phyloP scores from a whole-genome alignment of 2,888 invertebrate species.

The Pseudanteris insignis region DNA sequence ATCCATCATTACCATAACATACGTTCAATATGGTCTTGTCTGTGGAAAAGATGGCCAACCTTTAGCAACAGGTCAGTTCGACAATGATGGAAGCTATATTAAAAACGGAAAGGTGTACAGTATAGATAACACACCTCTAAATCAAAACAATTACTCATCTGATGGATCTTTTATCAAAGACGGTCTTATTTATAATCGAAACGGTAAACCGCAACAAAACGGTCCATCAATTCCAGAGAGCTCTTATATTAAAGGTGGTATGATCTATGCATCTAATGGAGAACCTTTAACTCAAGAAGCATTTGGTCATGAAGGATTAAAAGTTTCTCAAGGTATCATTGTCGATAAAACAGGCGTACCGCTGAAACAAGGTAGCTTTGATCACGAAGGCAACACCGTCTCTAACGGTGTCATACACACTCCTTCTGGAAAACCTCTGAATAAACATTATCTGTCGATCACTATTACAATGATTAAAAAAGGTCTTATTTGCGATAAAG shows the following conservation, averaged over 20 bases:
- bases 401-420: slow-evolving; percentile 57
- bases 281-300: slow-evolving; percentile 59
- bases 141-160: slow-evolving; percentile 50
- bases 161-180: slow-evolving; percentile 57
- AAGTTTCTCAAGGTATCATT: slow-evolving; percentile 55
- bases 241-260: slow-evolving; percentile 56
- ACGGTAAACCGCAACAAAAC: slow-evolving; percentile 55
- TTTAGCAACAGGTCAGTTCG: slow-evolving; percentile 54
- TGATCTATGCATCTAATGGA: slow-evolving; percentile 53
- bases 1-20: no score
- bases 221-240: slow-evolving; percentile 55
- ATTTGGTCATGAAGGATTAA: slow-evolving; percentile 61
- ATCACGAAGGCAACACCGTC: slow-evolving; percentile 58
- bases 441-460: slow-evolving; percentile 57
- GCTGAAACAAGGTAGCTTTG: slow-evolving; percentile 55
- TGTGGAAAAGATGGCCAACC: slow-evolving; percentile 59
- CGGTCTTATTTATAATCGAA: slow-evolving; percentile 53
- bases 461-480: slow-evolving; percentile 54
- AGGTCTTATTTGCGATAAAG: slow-evolving; percentile 58
- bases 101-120: slow-evolving; percentile 60
- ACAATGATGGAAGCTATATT: slow-evolving; percentile 55
- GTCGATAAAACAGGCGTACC: slow-evolving; percentile 58
- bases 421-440: slow-evolving; percentile 57
- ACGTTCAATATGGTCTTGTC: slow-evolving; percentile 59
- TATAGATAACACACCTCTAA: slow-evolving; percentile 52